Conservation (phyloP, 2,888 invertebrate species). For the Hirtodrosophila confusa region DNA sequence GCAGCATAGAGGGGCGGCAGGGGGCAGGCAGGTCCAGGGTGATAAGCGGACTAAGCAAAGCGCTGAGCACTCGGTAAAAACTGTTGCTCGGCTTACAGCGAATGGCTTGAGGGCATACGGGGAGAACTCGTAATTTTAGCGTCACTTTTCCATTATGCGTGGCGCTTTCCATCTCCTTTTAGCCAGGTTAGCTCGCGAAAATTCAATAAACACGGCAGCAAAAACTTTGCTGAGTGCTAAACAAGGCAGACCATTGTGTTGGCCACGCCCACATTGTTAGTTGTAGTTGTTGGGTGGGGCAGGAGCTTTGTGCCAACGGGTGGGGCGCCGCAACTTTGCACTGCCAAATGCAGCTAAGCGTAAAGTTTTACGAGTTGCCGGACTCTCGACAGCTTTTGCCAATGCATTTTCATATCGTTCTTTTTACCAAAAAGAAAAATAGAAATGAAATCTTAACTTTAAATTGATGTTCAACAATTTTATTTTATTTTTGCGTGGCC, state of each 20-base stretch:
- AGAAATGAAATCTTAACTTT: slow-evolving; percentile 23
- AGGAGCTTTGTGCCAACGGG: no score
- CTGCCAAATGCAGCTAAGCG: slow-evolving; percentile 38
- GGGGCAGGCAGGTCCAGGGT: neutral
- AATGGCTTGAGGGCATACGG: slow-evolving; percentile 33
- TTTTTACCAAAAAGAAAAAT: slow-evolving; percentile 11
- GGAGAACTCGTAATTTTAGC: slow-evolving; percentile 32
- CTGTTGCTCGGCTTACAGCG: slow-evolving; percentile 30
- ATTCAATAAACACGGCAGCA: slow-evolving; percentile 49
- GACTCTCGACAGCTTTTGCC: slow-evolving; percentile 24
- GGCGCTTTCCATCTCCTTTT: slow-evolving; percentile 16
- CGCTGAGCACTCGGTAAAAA: slow-evolving; percentile 18
- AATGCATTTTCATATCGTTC: slow-evolving; percentile 31
- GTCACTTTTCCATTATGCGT: slow-evolving; percentile 38
- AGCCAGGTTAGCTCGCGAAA: slow-evolving; percentile 34
- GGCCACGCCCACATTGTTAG: slow-evolving; percentile 27
- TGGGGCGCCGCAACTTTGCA: slow-evolving; percentile 12
- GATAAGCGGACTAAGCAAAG: slow-evolving; percentile 19
- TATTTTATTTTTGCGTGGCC: slow-evolving; percentile 31
- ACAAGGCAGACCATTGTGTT: slow-evolving; percentile 36
- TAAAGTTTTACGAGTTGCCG: slow-evolving; percentile 38
- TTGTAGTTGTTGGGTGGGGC: neutral
- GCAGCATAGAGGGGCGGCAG: neutral
- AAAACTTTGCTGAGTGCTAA: slow-evolving; percentile 53
- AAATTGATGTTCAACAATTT: slow-evolving; percentile 58